Conservation (phyloP, 2,888 invertebrate species). For the Amphimallon solstitiale region DNA sequence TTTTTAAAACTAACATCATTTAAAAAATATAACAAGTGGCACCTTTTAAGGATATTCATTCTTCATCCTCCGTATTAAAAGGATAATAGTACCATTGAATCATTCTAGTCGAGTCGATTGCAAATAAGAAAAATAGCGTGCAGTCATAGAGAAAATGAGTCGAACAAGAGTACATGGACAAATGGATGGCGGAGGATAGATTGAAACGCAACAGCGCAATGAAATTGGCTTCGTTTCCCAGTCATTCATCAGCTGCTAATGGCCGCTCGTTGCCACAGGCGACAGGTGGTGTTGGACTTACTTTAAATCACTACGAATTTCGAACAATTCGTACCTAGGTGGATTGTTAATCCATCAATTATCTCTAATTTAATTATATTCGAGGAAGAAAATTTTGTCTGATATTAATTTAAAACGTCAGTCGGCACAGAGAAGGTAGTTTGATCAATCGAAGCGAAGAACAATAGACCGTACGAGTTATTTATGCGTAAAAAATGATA, state of each 20-base stretch:
- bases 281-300: conserved; percentile 54
- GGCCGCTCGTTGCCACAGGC: conserved; percentile 56
- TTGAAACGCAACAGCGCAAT: conserved; percentile 57
- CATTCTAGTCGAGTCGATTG: conserved; percentile 3
- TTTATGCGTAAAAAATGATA: conserved; percentile 21
- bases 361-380: conserved; percentile 38
- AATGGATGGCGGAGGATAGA: conserved; percentile 47
- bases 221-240: conserved; percentile 61
- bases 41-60: too few species aligned
- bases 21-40: too few species aligned
- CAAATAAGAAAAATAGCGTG: conserved; percentile 5
- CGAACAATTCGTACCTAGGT: conserved; percentile 37
- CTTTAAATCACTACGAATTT: conserved; percentile 36
- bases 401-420: conserved; percentile 31
- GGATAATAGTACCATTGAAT: conserved; percentile 1
- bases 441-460: conserved; percentile 28
- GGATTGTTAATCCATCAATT: conserved; percentile 40
- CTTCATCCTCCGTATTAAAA: too few species aligned
- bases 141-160: conserved; percentile 18
- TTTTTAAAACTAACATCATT: too few species aligned
- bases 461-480: conserved; percentile 10
- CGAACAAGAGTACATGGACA: conserved; percentile 38
- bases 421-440: conserved; percentile 11
- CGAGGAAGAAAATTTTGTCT: conserved; percentile 18
- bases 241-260: conserved; percentile 61